Percentiles rank a stretch among this genome's conserved stretches.
Evolutionary conservation across 1,140 invertebrate species (phyloP).

Genomic region (Heliothis subflexa): DNA sequence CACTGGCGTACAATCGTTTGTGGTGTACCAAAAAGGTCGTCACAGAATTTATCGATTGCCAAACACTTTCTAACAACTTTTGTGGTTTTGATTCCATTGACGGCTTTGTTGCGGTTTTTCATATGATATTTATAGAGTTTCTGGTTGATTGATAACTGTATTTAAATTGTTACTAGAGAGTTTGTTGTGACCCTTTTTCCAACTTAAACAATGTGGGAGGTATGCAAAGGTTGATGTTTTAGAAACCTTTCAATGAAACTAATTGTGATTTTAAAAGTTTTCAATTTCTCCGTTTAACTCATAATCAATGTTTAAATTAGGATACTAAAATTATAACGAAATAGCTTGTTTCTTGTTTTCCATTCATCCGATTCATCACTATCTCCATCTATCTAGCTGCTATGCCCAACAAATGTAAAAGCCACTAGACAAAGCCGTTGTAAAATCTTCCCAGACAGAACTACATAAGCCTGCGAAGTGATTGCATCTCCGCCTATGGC

Average conservation of each 20-base stretch:
- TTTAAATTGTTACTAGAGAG: neutral
- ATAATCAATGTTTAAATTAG: too few species aligned
- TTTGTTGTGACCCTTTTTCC: too few species aligned
- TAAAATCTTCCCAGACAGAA: neutral
- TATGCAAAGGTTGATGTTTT: too few species aligned
- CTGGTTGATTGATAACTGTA: neutral
- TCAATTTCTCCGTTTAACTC: too few species aligned
- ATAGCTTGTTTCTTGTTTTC: too few species aligned
- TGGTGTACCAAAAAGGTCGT: constrained; percentile 22
- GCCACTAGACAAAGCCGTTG: neutral
- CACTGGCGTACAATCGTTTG: constrained; percentile 21
- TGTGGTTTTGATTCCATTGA: constrained; percentile 26
- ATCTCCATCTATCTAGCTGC: too few species aligned
- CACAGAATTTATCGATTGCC: constrained; percentile 8
- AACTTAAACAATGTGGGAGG: too few species aligned
- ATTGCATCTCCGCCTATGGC: neutral
- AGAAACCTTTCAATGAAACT: too few species aligned
- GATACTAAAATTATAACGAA: too few species aligned
- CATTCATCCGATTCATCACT: too few species aligned
- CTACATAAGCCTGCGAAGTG: neutral
- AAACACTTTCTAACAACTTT: constrained; percentile 35
- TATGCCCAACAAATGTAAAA: too few species aligned
- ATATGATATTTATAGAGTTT: constrained; percentile 29
- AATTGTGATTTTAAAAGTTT: too few species aligned
- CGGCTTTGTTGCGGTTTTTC: constrained; percentile 17